Evolutionary conservation across 2,797 vertebrate genomes (phyloP), one percentile per base, ranked within the genome.

Genomic region (Eurystomus glaucurus): DNA sequence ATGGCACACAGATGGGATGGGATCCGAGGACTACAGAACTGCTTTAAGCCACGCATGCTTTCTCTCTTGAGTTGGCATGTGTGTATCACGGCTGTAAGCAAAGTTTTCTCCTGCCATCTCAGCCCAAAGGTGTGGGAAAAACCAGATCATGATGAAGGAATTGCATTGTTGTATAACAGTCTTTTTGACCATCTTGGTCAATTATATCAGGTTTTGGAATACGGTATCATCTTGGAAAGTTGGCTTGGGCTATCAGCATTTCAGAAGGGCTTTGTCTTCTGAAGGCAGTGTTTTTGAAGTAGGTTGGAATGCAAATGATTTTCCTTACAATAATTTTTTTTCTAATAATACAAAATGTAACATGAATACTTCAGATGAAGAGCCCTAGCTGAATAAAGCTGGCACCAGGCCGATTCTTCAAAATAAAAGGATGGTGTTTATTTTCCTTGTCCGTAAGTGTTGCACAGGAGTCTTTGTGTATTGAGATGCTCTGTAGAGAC

Each of bases 1-100:
- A 88, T 95, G 96, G 79, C 35, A 76, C 35, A 21, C 91, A 88
- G 91, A 90, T 83, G 82, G 87, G 18, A 35, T 64, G 82, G 54
- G 68, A 60, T 43, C 79, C 57, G 61, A 77, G 65, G 48, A 75
- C 50, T 20, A 61, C 79, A 86, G 55, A 94, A 58, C 68, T 78
- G 91, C 83, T 90, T 70, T 75, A 77, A 95, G 85, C 71, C 18
- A 23, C 0, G 3, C 33, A 8, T 6, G 2, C 58, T 64, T 85
- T 39, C 39, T 41, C 78, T 35, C 0, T 0, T 61, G 48, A 54
- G 50, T 26, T 1, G 1, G 19, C 1, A 0, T 50, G 37, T 45
- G 28, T 2, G 2, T 31, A 4, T 22, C 1, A 3, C 50, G 51
- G 37, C 57, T 51, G 65, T 68, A 78, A 91, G 72, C 33, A 78